phyloP scores from a whole-genome alignment of 2,888 invertebrate species.

The Hyles lineata region DNA sequence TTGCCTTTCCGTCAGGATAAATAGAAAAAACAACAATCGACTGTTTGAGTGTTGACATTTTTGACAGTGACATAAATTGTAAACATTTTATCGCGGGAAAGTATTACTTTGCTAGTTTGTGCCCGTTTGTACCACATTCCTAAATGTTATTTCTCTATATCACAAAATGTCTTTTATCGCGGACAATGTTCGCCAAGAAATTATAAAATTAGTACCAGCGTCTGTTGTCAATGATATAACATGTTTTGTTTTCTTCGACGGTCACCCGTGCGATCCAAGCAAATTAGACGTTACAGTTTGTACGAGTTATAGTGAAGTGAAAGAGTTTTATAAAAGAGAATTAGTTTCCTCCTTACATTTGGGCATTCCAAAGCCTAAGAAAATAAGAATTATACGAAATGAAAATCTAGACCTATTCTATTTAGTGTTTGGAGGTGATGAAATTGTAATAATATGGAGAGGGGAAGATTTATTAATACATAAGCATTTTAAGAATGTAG shows the following conservation, averaged over 20 bases:
- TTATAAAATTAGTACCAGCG: slow-evolving; percentile 60
- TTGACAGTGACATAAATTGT: too few relatives aligned
- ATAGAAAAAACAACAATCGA: too few relatives aligned
- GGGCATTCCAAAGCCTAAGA: slow-evolving; percentile 40
- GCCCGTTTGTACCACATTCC: too few relatives aligned
- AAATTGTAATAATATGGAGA: slow-evolving; percentile 61
- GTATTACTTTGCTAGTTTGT: neutral
- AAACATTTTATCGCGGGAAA: too few relatives aligned
- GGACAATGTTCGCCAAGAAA: slow-evolving; percentile 53
- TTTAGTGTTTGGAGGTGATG: slow-evolving; percentile 52
- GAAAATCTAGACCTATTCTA: slow-evolving; percentile 64
- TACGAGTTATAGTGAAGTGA: slow-evolving; percentile 62
- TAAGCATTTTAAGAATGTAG: slow-evolving; percentile 55
- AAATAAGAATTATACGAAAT: slow-evolving; percentile 65
- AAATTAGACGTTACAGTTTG: slow-evolving; percentile 65
- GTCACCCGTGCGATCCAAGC: slow-evolving; percentile 63
- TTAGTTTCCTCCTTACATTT: slow-evolving; percentile 53
- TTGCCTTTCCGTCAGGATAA: too few relatives aligned
- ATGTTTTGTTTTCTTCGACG: slow-evolving; percentile 70
- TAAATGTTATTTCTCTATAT: neutral
- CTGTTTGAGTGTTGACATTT: too few relatives aligned
- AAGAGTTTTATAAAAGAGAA: slow-evolving; percentile 65
- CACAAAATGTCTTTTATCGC: slow-evolving; percentile 45
- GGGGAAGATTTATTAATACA: slow-evolving; percentile 50
- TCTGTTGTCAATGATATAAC: slow-evolving; percentile 56